These are phyloP conservation scores for Trichonephila clavipes DNA, from an alignment of 1,140 invertebrate genomes.

Conservation along the genomic window DNA sequence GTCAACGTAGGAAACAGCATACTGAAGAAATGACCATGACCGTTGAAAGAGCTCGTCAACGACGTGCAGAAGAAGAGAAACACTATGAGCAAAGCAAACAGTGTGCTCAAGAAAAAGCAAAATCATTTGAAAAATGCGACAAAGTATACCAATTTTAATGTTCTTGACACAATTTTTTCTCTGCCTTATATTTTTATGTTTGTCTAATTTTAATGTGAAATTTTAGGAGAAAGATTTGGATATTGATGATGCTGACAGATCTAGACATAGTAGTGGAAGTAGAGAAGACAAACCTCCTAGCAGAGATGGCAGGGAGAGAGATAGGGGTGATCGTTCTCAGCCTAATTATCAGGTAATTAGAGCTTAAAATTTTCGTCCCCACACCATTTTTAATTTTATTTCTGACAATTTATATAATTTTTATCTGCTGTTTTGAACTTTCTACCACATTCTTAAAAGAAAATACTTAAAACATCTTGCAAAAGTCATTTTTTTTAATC, in stretches of 20 bases:
- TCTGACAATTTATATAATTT: too few species aligned
- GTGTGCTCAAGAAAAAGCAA: constrained; percentile 85
- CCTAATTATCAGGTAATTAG: constrained; percentile 65
- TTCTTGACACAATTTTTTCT: neutral
- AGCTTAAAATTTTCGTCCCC: too few species aligned
- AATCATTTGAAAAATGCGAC: constrained; percentile 83
- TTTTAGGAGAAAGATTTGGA: constrained; percentile 67
- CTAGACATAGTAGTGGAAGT: constrained; percentile 84
- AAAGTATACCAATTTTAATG: constrained; percentile 43
- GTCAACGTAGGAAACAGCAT: constrained; percentile 85
- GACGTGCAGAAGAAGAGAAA: constrained; percentile 91
- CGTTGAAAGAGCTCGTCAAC: constrained; percentile 88
- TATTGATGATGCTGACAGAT: constrained; percentile 83
- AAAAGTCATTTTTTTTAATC: too few species aligned
- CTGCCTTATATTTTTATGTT: too few species aligned
- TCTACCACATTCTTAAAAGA: too few species aligned
- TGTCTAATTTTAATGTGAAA: too few species aligned
- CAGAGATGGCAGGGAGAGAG: constrained; percentile 83
- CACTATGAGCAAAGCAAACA: constrained; percentile 84
- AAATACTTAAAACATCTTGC: too few species aligned
- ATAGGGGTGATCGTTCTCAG: constrained; percentile 79
- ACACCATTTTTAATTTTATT: too few species aligned
- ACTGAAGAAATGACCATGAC: constrained; percentile 87
- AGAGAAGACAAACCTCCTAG: constrained; percentile 81
- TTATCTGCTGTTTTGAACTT: too few species aligned